These are phyloP conservation scores for Xerus rutilus DNA, from an alignment of 2,797 vertebrate species.

Conservation along the genomic window DNA sequence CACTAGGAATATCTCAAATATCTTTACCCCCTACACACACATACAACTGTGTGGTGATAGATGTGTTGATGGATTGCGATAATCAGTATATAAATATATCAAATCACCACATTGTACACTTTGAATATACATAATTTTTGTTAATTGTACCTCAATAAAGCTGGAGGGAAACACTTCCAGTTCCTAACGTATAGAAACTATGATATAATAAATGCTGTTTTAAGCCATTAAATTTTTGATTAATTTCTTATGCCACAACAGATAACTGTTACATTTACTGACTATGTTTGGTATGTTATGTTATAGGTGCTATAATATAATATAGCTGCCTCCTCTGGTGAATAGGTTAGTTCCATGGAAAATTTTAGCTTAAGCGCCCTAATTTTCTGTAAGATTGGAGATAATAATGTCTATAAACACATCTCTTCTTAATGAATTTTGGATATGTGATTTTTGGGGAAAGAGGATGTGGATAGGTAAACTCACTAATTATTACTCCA, in stretches of 20 bases:
- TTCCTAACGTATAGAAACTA: neutral
- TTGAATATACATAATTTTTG: neutral
- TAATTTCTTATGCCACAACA: neutral
- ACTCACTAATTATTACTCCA: neutral
- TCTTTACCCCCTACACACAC: neutral
- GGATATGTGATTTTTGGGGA: neutral
- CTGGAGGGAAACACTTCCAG: neutral
- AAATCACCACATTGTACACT: neutral
- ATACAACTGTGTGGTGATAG: neutral
- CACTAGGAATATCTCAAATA: neutral
- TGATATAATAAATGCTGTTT: neutral
- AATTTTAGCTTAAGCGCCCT: neutral
- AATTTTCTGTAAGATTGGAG: neutral
- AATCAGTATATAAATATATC: neutral
- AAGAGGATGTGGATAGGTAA: neutral
- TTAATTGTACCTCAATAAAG: neutral
- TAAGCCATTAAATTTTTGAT: neutral
- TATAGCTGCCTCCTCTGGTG: neutral
- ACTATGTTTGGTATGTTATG: neutral
- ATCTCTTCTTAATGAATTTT: neutral
- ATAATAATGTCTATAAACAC: neutral
- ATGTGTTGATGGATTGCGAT: neutral
- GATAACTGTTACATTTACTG: neutral
- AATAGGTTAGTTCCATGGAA: neutral
- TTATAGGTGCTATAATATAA: neutral